These are phyloP conservation scores for Cercopithecus mona DNA, from an alignment of 2,113 vertebrate genomes.

Conservation along the genomic window DNA sequence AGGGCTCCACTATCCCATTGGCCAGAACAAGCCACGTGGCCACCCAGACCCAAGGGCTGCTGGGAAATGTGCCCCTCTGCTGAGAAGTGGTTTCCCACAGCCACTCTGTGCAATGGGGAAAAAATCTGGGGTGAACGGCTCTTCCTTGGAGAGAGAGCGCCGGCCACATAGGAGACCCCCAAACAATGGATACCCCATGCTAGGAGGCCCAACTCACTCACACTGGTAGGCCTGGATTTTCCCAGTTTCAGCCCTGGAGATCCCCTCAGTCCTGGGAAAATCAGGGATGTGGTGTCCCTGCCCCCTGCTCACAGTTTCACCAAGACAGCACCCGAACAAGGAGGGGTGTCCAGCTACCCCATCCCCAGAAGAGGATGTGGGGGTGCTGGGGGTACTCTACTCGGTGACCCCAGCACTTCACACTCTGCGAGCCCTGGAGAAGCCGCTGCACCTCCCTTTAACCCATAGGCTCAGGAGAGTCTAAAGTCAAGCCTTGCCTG, in stretches of 20 bases:
- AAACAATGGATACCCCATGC: not conserved
- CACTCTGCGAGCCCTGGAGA: not conserved
- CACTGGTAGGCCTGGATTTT: not conserved
- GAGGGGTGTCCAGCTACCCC: not conserved
- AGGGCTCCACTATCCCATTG: not conserved
- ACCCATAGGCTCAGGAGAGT: not conserved
- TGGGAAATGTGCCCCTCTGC: not conserved
- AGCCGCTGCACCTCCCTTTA: not conserved
- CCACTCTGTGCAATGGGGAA: no score
- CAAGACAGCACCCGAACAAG: not conserved
- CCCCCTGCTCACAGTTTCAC: no score
- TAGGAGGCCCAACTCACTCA: no score
- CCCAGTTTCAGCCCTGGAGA: not conserved
- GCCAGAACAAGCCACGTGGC: not conserved
- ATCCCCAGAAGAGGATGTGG: fast-evolving
- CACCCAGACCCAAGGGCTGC: not conserved
- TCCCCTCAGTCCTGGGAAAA: not conserved
- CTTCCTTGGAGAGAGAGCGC: fast-evolving
- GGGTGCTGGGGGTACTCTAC: fast-evolving
- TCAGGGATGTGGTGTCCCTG: fast-evolving
- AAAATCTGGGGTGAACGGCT: not conserved
- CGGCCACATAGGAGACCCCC: not conserved
- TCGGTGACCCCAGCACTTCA: no score
- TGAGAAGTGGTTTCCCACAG: not conserved
- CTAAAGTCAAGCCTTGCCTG: not conserved